Base-by-base conservation (phyloP, 1,140 invertebrate genomes). In the Temnothorax nylanderi region DNA sequence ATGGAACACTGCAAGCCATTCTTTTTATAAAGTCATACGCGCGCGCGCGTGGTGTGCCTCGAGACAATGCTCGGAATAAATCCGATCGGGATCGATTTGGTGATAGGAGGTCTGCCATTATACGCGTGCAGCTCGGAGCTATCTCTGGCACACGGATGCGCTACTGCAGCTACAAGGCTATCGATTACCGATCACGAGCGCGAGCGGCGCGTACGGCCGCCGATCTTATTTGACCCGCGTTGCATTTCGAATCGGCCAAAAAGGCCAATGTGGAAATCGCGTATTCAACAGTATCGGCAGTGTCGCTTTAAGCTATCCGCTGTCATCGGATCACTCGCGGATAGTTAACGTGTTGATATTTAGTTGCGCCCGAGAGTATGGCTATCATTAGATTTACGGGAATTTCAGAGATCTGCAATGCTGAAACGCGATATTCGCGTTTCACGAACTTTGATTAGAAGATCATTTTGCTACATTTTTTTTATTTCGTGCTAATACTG, bases 1-100 rank as follows among this genome's bases (percentile, higher is more conserved):
- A 85, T 77, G 60, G 75, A 85, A 80, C 60, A 34, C 58, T 65
- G 75, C 65, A 18, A 74, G 65, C 65, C 51, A 41, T 74, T 85
- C 72, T 81, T 81, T 81, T 81, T 65, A 78, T 78, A 65, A 78
- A 78, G 44, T 41, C 76, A 47, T 44, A 41, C 26, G 21, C 41
- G 67, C 47, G 69, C 32, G 75, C 16, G 58, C 16, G 4, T 56
- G 51, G 51, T 47, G 26, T 10, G 80, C 67, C 54, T 82, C 69
- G 54, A 84, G 80, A 74, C 67, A 84, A 84, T 74, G 56, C 80
- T 84, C 72, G 69, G 69, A 84, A 84, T 84, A 84, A 62, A 84
- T 74, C 80, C 69, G 54, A 34, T 84, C 51, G 56, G 69, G 54
- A 84, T 84, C 80, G 69, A 84, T 84, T 69, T 74, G 69, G 18